phyloP scores from a whole-genome alignment of 2,113 vertebrate species.

The Anguilla rostrata region DNA sequence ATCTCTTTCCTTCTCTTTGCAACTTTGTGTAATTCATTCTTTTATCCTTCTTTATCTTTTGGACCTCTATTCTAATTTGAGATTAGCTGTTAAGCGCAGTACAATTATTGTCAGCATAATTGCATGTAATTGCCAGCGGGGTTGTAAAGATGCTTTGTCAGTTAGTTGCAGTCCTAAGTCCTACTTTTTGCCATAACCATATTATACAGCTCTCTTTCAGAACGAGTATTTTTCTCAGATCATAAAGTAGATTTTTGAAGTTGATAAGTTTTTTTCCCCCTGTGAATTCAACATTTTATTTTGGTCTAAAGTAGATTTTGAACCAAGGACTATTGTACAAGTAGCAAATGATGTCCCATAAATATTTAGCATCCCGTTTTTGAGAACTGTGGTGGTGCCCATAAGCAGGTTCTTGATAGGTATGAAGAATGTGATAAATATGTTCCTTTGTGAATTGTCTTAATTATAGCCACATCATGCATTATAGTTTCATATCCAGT shows the following conservation, averaged over 20 bases:
- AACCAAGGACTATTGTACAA: background rate
- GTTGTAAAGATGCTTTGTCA: conserved; percentile 33
- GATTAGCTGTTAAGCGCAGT: conserved; percentile 19
- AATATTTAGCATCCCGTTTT: background rate
- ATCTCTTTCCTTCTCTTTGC: background rate
- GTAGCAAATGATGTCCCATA: background rate
- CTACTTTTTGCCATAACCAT: background rate
- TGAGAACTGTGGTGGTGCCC: too few relatives aligned
- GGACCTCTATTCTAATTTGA: background rate
- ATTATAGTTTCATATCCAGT: too few relatives aligned
- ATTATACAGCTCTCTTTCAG: conserved; percentile 15
- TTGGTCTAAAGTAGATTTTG: background rate
- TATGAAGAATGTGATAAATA: background rate
- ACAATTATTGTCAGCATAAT: conserved; percentile 32
- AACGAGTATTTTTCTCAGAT: conserved; percentile 24
- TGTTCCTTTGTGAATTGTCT: background rate
- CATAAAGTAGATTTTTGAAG: conserved; percentile 20
- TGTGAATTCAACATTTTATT: conserved; percentile 25
- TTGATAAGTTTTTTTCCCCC: conserved; percentile 31
- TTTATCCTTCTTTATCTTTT: conserved; percentile 15
- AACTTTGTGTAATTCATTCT: background rate
- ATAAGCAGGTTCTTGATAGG: background rate
- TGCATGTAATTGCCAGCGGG: conserved; percentile 36
- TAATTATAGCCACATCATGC: background rate
- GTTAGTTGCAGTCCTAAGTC: background rate